Evolutionary conservation across 2,888 invertebrate genomes (phyloP).

Genomic region (Polietes domitor): DNA sequence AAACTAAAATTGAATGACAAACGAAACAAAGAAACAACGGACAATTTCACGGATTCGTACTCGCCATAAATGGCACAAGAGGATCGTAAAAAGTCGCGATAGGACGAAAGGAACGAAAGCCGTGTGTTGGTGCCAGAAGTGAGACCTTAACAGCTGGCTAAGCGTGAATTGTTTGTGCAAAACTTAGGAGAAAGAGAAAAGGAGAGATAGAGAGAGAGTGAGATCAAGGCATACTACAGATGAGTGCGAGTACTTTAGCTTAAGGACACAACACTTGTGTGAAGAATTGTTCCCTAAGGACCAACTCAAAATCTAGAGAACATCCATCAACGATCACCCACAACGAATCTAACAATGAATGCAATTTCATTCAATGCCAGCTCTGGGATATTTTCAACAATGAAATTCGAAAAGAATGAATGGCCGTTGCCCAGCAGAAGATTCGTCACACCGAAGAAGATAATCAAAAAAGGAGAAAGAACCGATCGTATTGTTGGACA

Average conservation of each 20-base stretch:
- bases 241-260: slow-evolving; percentile 34
- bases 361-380: slow-evolving; percentile 55
- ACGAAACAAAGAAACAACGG: neutral
- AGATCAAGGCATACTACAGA: neutral
- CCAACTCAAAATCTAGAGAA: neutral
- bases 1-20: neutral
- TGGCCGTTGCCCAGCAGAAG: neutral
- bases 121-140: neutral
- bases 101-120: neutral
- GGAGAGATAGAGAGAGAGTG: neutral
- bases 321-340: slow-evolving; percentile 13
- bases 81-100: neutral
- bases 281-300: neutral
- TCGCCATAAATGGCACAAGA: neutral
- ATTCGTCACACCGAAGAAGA: slow-evolving; percentile 49
- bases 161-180: slow-evolving; percentile 1
- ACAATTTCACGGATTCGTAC: slow-evolving; percentile 4
- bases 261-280: slow-evolving; percentile 47
- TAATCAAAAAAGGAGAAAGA: slow-evolving; percentile 7
- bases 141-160: slow-evolving; percentile 6
- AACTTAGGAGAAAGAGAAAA: neutral
- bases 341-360: slow-evolving; percentile 17
- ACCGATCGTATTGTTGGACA: slow-evolving; percentile 35
- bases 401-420: slow-evolving; percentile 47
- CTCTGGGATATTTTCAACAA: slow-evolving; percentile 13